A percentile compares a stretch with the other conserved stretches of the same genome.
phyloP scores from a whole-genome alignment of 2,113 vertebrate genomes.

The Crotalus tigris region DNA sequence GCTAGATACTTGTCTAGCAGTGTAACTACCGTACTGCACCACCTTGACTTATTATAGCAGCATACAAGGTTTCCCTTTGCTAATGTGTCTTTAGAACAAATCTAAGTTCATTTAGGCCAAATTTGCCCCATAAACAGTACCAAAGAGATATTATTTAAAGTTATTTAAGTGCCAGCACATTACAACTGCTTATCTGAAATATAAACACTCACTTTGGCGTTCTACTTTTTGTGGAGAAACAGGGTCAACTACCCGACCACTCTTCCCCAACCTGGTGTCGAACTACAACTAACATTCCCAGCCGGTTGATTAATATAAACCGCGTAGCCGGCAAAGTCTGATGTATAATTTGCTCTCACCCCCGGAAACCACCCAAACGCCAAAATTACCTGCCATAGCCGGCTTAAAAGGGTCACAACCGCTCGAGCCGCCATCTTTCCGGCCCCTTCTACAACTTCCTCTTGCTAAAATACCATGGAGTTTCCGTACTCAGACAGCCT shows the following conservation, averaged over 20 bases:
- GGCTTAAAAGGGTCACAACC: accelerated
- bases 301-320: not conserved
- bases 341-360: not conserved
- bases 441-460: not conserved
- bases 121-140: not conserved
- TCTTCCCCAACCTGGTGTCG: not conserved
- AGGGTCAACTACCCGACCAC: not conserved
- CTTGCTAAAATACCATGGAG: not conserved
- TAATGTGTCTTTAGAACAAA: not conserved
- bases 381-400: slow-evolving; percentile 56
- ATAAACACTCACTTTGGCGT: not conserved
- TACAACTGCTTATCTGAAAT: not conserved
- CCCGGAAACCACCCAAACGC: not conserved
- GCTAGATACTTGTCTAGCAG: not conserved
- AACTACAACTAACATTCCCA: not conserved
- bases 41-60: not conserved
- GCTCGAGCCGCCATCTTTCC: slow-evolving; percentile 59
- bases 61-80: not conserved
- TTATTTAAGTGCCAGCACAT: not conserved
- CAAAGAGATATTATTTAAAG: not conserved
- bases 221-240: not conserved
- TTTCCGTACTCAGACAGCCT: not conserved
- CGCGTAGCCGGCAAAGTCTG: not conserved
- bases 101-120: not conserved
- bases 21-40: not conserved